A percentile compares a stretch with the other conserved stretches of the same genome.
These are phyloP conservation scores for Stenodera caucasica DNA, from an alignment of 2,888 invertebrate genomes.

Conservation along the genomic window DNA sequence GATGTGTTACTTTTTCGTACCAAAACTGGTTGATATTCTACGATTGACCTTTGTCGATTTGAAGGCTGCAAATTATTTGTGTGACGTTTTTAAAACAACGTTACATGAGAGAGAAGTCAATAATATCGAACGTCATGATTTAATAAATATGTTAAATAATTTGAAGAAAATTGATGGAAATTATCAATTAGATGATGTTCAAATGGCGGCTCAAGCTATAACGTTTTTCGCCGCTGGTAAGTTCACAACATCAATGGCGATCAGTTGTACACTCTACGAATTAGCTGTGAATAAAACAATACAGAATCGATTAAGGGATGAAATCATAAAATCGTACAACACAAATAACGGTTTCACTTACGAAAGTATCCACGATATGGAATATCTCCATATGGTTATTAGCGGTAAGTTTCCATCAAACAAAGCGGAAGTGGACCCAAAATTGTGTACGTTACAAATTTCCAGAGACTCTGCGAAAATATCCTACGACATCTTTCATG, in stretches of 20 bases:
- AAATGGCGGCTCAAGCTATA: conserved; percentile 51
- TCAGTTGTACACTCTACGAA: conserved; percentile 61
- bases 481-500: conserved; percentile 51
- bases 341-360: conserved; percentile 56
- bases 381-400: conserved; percentile 59
- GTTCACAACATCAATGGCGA: conserved; percentile 63
- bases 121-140: conserved; percentile 56
- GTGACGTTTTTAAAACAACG: conserved; percentile 40
- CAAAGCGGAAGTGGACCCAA: too few relatives aligned
- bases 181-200: conserved; percentile 35
- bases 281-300: conserved; percentile 58
- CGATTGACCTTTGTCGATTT: conserved; percentile 39
- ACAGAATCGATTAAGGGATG: conserved; percentile 58
- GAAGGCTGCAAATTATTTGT: conserved; percentile 40
- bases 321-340: conserved; percentile 54
- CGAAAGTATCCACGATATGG: conserved; percentile 59
- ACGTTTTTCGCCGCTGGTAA: conserved; percentile 64
- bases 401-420: conserved; percentile 50
- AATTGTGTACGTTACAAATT: neutral
- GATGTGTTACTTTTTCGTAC: conserved; percentile 34
- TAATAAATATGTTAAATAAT: conserved; percentile 62
- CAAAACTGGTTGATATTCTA: conserved; percentile 37
- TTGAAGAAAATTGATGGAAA: conserved; percentile 45
- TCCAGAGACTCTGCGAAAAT: conserved; percentile 54
- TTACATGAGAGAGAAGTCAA: conserved; percentile 35